Evolutionary conservation across 2,113 vertebrate species (phyloP).

Genomic region (Echinops telfairi): DNA sequence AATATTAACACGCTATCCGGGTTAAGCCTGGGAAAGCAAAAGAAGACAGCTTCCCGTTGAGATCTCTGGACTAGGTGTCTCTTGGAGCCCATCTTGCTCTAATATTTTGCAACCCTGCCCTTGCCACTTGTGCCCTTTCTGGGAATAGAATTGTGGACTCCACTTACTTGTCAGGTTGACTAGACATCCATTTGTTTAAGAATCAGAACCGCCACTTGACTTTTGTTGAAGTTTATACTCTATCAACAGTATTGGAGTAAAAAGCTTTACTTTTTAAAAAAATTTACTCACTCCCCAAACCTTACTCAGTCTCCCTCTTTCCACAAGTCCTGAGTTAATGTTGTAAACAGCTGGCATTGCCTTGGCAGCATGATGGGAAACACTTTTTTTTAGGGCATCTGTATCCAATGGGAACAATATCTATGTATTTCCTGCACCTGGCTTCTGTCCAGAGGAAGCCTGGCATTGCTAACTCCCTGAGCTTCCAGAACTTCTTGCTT

Average conservation of each 20-base stretch:
- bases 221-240: conserved; percentile 10
- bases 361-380: conserved; percentile 68
- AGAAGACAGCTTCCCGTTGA: background rate
- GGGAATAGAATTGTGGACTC: background rate
- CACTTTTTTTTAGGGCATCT: conserved; percentile 37
- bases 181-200: conserved; percentile 18
- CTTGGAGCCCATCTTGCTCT: background rate
- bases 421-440: conserved; percentile 76
- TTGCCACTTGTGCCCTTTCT: background rate
- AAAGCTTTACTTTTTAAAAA: background rate
- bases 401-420: conserved; percentile 72
- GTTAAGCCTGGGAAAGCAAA: conserved; percentile 12
- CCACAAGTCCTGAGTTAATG: conserved; percentile 37
- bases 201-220: conserved; percentile 9
- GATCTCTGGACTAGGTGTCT: background rate
- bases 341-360: conserved; percentile 46
- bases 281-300: background rate
- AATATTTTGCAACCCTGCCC: background rate
- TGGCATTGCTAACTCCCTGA: conserved; percentile 62
- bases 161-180: background rate
- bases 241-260: conserved; percentile 48
- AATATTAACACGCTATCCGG: conserved; percentile 5
- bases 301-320: background rate
- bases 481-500: conserved; percentile 70
- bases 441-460: conserved; percentile 72